Evolutionary conservation across 2,797 vertebrate species (phyloP).

Genomic region (Clarias pachynema): DNA sequence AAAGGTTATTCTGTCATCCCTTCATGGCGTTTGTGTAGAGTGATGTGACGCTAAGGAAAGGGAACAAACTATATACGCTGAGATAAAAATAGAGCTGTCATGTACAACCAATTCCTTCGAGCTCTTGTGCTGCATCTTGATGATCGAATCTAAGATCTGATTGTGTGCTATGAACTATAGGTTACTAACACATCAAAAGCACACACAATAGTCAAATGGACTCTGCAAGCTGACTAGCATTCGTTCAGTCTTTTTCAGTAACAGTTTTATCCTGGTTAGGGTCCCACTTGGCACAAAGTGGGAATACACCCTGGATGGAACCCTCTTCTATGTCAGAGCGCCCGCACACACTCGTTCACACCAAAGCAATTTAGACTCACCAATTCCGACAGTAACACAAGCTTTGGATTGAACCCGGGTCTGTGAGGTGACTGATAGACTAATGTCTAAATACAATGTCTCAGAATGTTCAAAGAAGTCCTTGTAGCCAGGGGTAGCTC

Average conservation of each 20-base stretch:
- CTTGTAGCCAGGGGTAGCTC: too few species aligned
- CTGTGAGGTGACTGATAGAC: not conserved
- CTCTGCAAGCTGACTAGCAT: not conserved
- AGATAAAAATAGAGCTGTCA: not conserved
- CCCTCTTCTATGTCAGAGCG: not conserved
- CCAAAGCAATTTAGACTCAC: not conserved
- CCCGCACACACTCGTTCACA: not conserved
- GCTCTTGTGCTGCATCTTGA: not conserved
- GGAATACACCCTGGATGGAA: not conserved
- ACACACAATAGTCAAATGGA: not conserved
- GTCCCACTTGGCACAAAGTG: not conserved
- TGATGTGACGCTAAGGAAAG: slow-evolving; percentile 37
- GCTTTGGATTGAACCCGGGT: not conserved
- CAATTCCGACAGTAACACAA: not conserved
- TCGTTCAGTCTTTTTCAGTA: not conserved
- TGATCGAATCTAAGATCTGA: not conserved
- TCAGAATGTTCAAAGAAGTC: not conserved
- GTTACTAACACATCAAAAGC: not conserved
- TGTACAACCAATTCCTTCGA: not conserved
- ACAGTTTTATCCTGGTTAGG: not conserved
- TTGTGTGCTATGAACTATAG: not conserved
- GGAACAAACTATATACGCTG: not conserved
- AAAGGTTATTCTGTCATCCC: slow-evolving; percentile 40
- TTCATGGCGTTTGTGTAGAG: slow-evolving; percentile 18
- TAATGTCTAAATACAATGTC: not conserved